A percentile compares a stretch with the other conserved stretches of the same genome.
Evolutionary conservation across 30 jellyfish, hydroid and myxozoan genomes (phyloP).

Genomic region (Cassiopea andromeda): DNA sequence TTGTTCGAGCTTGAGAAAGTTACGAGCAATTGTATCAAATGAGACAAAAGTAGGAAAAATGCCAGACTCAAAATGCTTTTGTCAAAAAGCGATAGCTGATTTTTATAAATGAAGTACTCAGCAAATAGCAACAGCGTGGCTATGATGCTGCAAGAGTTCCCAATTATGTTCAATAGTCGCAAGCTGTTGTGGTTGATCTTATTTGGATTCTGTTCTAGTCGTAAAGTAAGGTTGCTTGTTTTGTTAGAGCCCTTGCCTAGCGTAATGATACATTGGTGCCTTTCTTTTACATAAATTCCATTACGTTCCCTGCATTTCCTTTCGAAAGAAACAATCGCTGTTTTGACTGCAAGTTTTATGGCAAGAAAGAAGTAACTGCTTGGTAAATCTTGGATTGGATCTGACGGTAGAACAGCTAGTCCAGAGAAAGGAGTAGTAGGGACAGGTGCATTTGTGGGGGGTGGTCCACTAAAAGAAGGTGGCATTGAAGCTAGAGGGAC

Average conservation of each 20-base stretch:
- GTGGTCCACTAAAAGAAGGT: not conserved
- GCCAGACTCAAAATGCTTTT: slow-evolving; percentile 24
- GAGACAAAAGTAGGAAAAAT: slow-evolving; percentile 11
- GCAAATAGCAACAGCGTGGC: not conserved
- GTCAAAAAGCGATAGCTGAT: slow-evolving; percentile 21
- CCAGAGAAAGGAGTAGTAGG: too few relatives aligned
- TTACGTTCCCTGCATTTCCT: not conserved
- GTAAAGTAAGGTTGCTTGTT: not conserved
- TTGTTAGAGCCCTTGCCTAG: not conserved
- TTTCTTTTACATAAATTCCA: slow-evolving; percentile 4
- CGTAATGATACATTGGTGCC: not conserved
- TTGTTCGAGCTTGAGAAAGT: not conserved
- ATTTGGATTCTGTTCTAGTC: not conserved
- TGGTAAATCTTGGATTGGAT: not conserved
- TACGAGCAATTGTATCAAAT: slow-evolving; percentile 25
- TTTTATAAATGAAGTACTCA: slow-evolving; percentile 10
- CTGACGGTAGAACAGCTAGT: too few relatives aligned
- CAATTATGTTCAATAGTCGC: not conserved
- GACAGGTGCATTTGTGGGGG: not conserved
- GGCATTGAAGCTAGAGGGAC: not conserved
- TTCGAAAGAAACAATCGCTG: slow-evolving; percentile 20
- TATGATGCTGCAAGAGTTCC: slow-evolving; percentile 43
- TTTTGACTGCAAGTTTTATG: slow-evolving; percentile 38
- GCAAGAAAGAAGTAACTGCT: slow-evolving; percentile 58
- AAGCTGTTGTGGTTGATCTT: not conserved